Conservation (phyloP, 2,888 invertebrate genomes). For the Ernsta delagoae region DNA sequence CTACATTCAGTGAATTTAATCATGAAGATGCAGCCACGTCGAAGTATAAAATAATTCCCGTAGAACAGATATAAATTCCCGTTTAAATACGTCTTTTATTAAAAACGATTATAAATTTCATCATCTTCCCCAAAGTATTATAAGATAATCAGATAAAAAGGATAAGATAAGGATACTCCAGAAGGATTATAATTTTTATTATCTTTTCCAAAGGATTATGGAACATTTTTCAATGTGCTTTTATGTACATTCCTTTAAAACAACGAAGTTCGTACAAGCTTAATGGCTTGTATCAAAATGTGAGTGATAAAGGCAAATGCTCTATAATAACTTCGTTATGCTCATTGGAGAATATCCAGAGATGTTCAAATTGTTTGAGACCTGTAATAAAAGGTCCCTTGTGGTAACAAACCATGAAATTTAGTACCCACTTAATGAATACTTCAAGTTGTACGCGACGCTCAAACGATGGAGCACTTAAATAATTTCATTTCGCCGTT, state of each 20-base stretch:
- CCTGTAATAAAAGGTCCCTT: conserved; percentile 21
- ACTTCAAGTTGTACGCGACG: conserved; percentile 14
- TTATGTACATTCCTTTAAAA: not conserved
- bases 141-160: too few relatives aligned
- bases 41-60: too few relatives aligned
- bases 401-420: conserved; percentile 29
- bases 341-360: conserved; percentile 9
- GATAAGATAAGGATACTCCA: too few relatives aligned
- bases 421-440: conserved; percentile 31
- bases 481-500: conserved; percentile 33
- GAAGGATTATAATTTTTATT: too few relatives aligned
- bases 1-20: too few relatives aligned
- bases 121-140: too few relatives aligned
- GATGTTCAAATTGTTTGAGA: conserved; percentile 13
- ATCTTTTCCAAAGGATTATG: too few relatives aligned
- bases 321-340: conserved; percentile 11
- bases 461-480: conserved; percentile 27
- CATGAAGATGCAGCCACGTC: too few relatives aligned
- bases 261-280: not conserved
- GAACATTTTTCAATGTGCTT: not conserved
- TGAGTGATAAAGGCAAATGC: conserved; percentile 1
- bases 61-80: too few relatives aligned
- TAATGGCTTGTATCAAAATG: not conserved
- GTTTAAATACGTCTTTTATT: too few relatives aligned
- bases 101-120: too few relatives aligned